These are phyloP conservation scores for Oryzias javanicus DNA, from an alignment of 2,113 vertebrate genomes.

Conservation along the genomic window DNA sequence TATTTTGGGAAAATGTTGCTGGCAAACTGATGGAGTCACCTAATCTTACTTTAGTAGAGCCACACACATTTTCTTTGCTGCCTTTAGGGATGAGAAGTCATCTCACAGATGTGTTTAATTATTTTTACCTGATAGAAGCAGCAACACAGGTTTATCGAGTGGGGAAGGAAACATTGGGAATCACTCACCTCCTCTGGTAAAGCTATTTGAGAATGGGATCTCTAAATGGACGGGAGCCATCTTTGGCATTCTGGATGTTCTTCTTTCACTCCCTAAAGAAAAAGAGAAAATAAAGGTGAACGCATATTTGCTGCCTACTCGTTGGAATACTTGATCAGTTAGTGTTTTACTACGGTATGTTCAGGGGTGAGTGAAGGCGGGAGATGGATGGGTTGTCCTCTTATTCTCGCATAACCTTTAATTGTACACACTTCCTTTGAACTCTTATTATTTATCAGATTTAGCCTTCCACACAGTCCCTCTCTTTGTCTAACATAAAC, in stretches of 20 bases:
- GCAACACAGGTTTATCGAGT: background rate
- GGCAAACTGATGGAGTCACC: too few relatives aligned
- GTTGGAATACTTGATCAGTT: too few relatives aligned
- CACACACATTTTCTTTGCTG: too few relatives aligned
- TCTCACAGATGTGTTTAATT: background rate
- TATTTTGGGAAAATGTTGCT: too few relatives aligned
- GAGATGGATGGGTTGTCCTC: constrained; percentile 56
- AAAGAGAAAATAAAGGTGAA: constrained; percentile 14
- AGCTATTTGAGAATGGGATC: constrained; percentile 94
- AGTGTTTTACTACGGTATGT: background rate
- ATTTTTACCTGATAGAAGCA: constrained; percentile 11
- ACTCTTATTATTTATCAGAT: constrained; percentile 49
- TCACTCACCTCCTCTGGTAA: constrained; percentile 93
- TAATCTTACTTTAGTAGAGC: too few relatives aligned
- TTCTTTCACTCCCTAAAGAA: constrained; percentile 89
- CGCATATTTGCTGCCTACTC: background rate
- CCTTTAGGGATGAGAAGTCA: background rate
- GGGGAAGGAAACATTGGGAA: constrained; percentile 7
- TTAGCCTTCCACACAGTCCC: constrained; percentile 11
- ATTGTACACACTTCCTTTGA: constrained; percentile 73
- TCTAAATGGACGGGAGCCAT: constrained; percentile 95
- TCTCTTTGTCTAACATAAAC: constrained; percentile 12
- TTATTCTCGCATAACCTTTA: constrained; percentile 69
- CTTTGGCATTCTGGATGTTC: constrained; percentile 90
- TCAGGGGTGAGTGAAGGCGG: constrained; percentile 28